These are phyloP conservation scores for Passer montanus DNA, from an alignment of 2,113 vertebrate species.

Conservation along the genomic window DNA sequence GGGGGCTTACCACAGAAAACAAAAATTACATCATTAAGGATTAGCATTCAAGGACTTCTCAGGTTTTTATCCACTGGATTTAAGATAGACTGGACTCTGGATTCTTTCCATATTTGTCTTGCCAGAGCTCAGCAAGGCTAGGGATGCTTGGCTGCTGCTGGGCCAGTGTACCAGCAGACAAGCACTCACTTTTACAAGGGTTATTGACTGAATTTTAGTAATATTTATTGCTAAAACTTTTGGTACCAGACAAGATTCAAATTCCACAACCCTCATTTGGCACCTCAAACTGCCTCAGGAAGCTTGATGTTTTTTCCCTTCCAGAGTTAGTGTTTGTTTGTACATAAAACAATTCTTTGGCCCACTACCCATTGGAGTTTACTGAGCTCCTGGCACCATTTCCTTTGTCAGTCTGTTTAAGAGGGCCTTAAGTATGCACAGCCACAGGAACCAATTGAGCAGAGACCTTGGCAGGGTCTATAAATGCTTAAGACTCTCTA, in stretches of 20 bases:
- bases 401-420: neutral
- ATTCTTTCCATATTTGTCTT: neutral
- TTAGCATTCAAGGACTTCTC: neutral
- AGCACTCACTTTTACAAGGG: neutral
- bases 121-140: neutral
- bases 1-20: neutral
- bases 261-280: neutral
- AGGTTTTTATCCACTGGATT: neutral
- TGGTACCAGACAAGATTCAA: neutral
- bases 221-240: neutral
- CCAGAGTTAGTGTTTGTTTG: neutral
- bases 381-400: neutral
- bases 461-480: neutral
- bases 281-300: neutral
- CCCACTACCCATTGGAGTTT: neutral
- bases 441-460: neutral
- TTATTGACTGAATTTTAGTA: neutral
- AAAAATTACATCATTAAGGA: neutral
- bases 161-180: neutral
- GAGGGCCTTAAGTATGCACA: neutral
- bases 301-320: neutral
- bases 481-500: neutral
- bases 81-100: neutral
- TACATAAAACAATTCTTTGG: constrained; percentile 14
- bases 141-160: fast-evolving